These are phyloP conservation scores for Diarsia brunnea DNA, from an alignment of 2,888 invertebrate genomes.

Conservation along the genomic window DNA sequence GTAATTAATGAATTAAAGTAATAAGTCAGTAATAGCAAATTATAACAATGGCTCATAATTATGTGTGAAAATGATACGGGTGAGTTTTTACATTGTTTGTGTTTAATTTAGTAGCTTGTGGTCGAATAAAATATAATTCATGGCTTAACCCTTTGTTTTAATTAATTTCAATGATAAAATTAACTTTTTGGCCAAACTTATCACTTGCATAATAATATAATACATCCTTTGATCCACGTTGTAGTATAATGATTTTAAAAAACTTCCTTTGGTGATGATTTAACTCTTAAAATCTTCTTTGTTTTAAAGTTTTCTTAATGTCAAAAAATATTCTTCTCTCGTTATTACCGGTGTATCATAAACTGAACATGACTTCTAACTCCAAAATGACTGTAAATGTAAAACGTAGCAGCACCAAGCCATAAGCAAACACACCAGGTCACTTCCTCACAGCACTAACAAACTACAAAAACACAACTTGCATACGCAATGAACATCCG, in stretches of 20 bases:
- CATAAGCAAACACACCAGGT: background rate
- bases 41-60: constrained; percentile 30
- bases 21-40: constrained; percentile 35
- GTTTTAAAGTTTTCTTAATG: background rate
- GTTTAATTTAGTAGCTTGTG: constrained; percentile 22
- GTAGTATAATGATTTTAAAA: background rate
- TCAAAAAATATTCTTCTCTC: background rate
- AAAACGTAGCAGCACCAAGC: background rate
- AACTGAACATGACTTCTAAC: too few relatives aligned
- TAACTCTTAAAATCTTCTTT: background rate
- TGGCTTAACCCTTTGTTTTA: constrained; percentile 1
- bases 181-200: background rate
- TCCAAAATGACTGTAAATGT: background rate
- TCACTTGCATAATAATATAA: background rate
- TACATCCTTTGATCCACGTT: background rate
- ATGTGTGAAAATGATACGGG: constrained; percentile 38
- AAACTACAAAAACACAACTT: constrained; percentile 55
- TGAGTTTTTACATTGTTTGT: constrained; percentile 19
- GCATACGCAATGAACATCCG: constrained; percentile 52
- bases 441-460: constrained; percentile 10
- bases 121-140: constrained; percentile 1
- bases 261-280: background rate
- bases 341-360: background rate
- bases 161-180: background rate
- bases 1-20: constrained; percentile 31